phyloP scores from a whole-genome alignment of 2,797 vertebrate species.

The Harpagifer antarcticus region DNA sequence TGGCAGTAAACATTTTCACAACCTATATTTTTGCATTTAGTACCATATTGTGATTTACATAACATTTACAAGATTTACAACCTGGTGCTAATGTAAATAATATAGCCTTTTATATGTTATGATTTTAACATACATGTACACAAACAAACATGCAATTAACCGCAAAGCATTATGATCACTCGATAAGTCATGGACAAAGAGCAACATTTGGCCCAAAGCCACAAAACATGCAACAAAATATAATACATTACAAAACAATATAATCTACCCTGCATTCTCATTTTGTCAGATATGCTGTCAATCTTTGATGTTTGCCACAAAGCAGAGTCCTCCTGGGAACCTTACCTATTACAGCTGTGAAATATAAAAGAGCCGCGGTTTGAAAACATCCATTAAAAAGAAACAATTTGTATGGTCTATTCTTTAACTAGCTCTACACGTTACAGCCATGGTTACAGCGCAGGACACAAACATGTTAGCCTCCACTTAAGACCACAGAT shows the following conservation, averaged over 20 bases:
- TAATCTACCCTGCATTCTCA: not conserved
- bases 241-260: not conserved
- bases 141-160: not conserved
- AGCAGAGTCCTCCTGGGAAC: slow-evolving; percentile 3
- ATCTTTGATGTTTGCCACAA: slow-evolving; percentile 16
- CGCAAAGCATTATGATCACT: not conserved
- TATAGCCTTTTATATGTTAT: not conserved
- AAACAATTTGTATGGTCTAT: not conserved
- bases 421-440: not conserved
- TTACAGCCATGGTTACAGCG: not conserved
- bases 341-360: not conserved
- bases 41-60: not conserved
- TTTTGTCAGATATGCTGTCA: slow-evolving; percentile 2
- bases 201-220: not conserved
- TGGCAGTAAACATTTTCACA: not conserved
- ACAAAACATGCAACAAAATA: not conserved
- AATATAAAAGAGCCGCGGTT: slow-evolving; percentile 18
- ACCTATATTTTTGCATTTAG: not conserved
- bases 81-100: slow-evolving; percentile 1
- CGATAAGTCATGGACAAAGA: not conserved
- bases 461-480: not conserved
- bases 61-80: not conserved
- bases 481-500: not conserved
- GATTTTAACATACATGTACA: not conserved
- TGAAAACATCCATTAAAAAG: slow-evolving; percentile 9